Evolutionary conservation across 2,113 vertebrate genomes (phyloP).

Genomic region (Salminus brasiliensis): DNA sequence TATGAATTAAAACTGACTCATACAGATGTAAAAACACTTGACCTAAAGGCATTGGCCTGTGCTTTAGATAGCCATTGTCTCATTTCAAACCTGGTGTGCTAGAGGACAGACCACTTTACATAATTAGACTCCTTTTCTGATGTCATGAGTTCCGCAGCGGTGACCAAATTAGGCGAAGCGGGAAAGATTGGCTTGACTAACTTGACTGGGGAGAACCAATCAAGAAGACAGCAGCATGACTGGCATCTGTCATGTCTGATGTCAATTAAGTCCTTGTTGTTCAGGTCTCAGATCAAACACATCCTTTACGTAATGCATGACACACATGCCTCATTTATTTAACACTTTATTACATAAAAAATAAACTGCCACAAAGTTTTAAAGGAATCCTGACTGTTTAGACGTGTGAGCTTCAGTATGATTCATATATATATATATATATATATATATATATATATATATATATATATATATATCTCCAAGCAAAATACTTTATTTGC

Average conservation of each 20-base stretch:
- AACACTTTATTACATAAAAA: too few relatives aligned
- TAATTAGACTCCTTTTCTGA: not conserved
- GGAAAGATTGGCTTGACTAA: not conserved
- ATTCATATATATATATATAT: too few relatives aligned
- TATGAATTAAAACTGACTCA: too few relatives aligned
- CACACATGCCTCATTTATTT: too few relatives aligned
- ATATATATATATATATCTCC: too few relatives aligned
- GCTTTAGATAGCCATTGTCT: not conserved
- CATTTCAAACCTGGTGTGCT: not conserved
- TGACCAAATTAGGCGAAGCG: slow-evolving; percentile 1
- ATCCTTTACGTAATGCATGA: too few relatives aligned
- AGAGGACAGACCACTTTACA: not conserved
- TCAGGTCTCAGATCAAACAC: too few relatives aligned
- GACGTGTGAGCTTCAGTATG: too few relatives aligned
- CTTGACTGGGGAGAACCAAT: not conserved
- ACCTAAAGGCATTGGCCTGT: not conserved
- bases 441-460: too few relatives aligned
- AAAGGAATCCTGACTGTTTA: too few relatives aligned
- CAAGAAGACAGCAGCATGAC: slow-evolving; percentile 5
- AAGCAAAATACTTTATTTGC: too few relatives aligned
- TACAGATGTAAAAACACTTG: not conserved
- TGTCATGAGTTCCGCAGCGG: not conserved
- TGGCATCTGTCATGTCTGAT: not conserved
- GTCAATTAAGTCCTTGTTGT: not conserved
- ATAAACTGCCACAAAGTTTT: too few relatives aligned